A percentile compares a stretch with the other conserved stretches of the same genome.
These are phyloP conservation scores for Tipula unca DNA, from an alignment of 2,888 invertebrate genomes.

Conservation along the genomic window DNA sequence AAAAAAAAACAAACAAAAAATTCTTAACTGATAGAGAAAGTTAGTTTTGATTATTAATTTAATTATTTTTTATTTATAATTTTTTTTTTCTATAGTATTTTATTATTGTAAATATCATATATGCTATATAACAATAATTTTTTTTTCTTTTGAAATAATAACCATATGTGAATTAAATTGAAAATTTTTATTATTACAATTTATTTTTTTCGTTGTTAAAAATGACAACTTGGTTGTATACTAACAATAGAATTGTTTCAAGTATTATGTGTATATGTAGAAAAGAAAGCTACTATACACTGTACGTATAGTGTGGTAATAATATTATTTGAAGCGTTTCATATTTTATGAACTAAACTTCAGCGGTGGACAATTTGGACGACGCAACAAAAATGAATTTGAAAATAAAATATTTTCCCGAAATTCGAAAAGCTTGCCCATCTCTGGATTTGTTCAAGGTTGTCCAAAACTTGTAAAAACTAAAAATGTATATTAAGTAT, in stretches of 20 bases:
- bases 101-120: background rate
- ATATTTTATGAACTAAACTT: background rate
- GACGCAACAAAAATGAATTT: too few species aligned
- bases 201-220: background rate
- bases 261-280: background rate
- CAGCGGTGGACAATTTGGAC: too few species aligned
- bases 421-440: background rate
- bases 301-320: background rate
- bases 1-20: background rate
- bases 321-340: background rate
- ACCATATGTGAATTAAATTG: slow-evolving; percentile 8
- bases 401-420: background rate
- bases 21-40: background rate
- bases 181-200: background rate
- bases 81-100: background rate
- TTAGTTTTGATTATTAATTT: background rate
- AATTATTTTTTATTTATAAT: background rate
- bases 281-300: background rate
- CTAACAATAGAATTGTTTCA: background rate
- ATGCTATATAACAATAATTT: background rate
- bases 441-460: background rate
- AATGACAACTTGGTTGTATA: background rate
- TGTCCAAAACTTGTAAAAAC: background rate
- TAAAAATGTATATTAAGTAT: background rate
- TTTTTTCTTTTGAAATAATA: background rate